Evolutionary conservation across 2,113 vertebrate genomes (phyloP).

Genomic region (Psittacula cyanocephala): DNA sequence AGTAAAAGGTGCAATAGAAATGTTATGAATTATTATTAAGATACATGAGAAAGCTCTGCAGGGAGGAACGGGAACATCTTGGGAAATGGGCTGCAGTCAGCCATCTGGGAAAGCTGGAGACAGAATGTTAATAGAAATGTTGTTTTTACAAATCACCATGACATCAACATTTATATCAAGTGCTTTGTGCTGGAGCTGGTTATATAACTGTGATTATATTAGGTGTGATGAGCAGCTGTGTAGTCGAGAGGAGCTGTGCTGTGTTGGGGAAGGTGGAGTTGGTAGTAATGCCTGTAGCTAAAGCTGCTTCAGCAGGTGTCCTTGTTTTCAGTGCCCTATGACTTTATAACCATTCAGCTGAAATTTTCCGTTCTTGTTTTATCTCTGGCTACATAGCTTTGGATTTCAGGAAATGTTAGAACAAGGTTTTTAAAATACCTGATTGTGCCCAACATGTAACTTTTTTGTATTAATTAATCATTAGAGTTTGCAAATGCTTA

Average conservation of each 20-base stretch:
- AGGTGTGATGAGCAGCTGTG: conserved; percentile 42
- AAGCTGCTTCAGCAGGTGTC: background rate
- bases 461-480: background rate
- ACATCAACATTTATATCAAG: conserved; percentile 41
- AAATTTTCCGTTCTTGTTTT: background rate
- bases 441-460: background rate
- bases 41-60: conserved; percentile 35
- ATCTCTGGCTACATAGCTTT: background rate
- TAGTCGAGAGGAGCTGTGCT: background rate
- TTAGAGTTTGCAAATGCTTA: background rate
- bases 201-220: conserved; percentile 34
- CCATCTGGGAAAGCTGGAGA: conserved; percentile 53
- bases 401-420: background rate
- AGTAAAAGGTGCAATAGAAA: conserved; percentile 56
- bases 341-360: background rate
- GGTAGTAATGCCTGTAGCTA: background rate
- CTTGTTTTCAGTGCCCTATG: background rate
- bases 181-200: conserved; percentile 12
- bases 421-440: background rate
- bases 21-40: conserved; percentile 63
- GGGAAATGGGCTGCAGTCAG: conserved; percentile 42
- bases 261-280: background rate
- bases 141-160: conserved; percentile 54
- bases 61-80: conserved; percentile 44
- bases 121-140: conserved; percentile 61